These are phyloP conservation scores for Calameuta idolon DNA, from an alignment of 2,888 invertebrate genomes.

Conservation along the genomic window DNA sequence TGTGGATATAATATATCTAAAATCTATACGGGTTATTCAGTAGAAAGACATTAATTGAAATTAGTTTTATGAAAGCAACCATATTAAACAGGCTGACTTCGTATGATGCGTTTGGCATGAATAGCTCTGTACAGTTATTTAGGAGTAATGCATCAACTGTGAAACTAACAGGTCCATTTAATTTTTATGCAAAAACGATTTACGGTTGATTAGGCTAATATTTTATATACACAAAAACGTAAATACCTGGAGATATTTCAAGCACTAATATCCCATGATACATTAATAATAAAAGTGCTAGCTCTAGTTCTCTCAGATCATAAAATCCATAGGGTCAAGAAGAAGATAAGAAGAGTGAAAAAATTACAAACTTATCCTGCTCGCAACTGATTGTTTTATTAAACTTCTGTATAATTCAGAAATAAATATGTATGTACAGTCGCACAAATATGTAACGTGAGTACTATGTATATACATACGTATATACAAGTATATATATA, in stretches of 20 bases:
- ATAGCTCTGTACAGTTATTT: constrained; percentile 55
- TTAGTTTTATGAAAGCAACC: too few relatives aligned
- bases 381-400: not conserved
- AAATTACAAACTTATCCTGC: not conserved
- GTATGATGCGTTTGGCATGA: constrained; percentile 37
- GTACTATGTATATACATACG: not conserved
- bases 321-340: too few relatives aligned
- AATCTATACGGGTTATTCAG: too few relatives aligned
- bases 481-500: not conserved
- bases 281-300: not conserved
- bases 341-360: not conserved
- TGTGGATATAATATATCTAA: too few relatives aligned
- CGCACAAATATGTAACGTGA: not conserved
- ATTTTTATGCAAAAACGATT: not conserved
- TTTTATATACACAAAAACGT: not conserved
- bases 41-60: too few relatives aligned
- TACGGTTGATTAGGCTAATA: not conserved
- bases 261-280: not conserved
- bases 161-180: constrained; percentile 26
- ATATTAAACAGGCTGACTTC: too few relatives aligned
- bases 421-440: not conserved
- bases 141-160: constrained; percentile 37
- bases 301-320: too few relatives aligned
- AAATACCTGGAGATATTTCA: not conserved
- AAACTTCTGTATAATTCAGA: not conserved